A percentile compares a stretch with the other conserved stretches of the same genome.
phyloP scores from a whole-genome alignment of 1,140 invertebrate species.

The Nasonia giraulti region DNA sequence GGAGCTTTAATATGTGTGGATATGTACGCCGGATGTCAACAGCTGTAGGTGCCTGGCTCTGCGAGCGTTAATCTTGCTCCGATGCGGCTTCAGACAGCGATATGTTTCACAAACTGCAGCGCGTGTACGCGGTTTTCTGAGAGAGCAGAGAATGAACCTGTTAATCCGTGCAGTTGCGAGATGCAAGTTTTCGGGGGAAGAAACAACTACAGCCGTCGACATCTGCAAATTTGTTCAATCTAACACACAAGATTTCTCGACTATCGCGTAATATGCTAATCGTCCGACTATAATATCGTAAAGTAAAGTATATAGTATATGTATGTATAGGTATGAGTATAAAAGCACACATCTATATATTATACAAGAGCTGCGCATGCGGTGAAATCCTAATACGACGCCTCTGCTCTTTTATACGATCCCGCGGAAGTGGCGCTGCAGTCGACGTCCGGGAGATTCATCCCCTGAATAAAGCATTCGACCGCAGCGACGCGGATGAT shows the following conservation, averaged over 20 bases:
- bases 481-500: neutral
- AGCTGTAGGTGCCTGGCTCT: neutral
- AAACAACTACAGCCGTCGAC: too few species aligned
- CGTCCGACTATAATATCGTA: too few species aligned
- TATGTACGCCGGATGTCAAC: neutral
- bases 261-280: too few species aligned
- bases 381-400: neutral
- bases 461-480: constrained; percentile 26
- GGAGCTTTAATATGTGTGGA: neutral
- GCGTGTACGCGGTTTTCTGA: neutral
- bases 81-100: neutral
- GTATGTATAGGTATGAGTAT: neutral
- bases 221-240: too few species aligned
- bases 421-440: neutral
- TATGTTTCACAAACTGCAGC: neutral
- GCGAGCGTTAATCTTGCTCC: neutral
- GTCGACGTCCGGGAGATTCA: neutral
- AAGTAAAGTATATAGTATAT: neutral
- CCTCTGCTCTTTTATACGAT: neutral
- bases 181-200: too few species aligned
- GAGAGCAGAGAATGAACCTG: too few species aligned
- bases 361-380: neutral
- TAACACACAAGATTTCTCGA: too few species aligned
- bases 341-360: too few species aligned
- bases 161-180: too few species aligned